Base-by-base conservation (phyloP, 2,113 vertebrate species). In the Tapirus terrestris region DNA sequence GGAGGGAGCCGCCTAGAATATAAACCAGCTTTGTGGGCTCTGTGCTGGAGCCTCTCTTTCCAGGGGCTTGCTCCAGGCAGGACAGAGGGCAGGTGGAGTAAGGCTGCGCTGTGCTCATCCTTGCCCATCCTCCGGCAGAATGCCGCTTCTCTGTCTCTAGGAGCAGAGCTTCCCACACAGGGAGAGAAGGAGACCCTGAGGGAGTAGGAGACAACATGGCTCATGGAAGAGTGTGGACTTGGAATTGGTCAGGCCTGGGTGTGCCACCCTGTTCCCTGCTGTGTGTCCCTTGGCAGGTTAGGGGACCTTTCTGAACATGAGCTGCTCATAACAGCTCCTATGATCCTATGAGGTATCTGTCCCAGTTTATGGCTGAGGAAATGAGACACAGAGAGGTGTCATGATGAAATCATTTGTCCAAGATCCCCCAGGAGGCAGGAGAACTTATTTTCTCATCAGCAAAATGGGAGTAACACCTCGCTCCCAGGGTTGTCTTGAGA, bases 1-100 rank as follows among this genome's bases (percentile, higher is more conserved):
- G 75, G 70, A 11, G 25, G 86, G 63, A 95, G 80, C 81, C 51
- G n/a, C 61, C 56, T 77, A 21, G 96, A 88, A 96, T 97, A 58
- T 39, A 90, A 94, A 93, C 84, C 89, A 77, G 89, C 68, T 51
- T 33, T 0, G 8, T 17, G 70, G 76, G 53, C 58, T 75, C 65
- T 36, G 68, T 53, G 72, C 65, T 17, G 60, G 65, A 73, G 68
- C 95, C 51, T 58, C 8, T 65, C 76, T 84, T 43, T 81, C 53
- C 29, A 14, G 51, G 76, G 72, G 39, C 58, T 77, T 27, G 45
- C 48, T 90, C 72, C 36, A 2, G 81, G 63, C 80, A 6, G 70
- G 84, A 75, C 21, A 20, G 53, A 81, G 77, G 51, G 39, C 77
- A 60, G 48, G 56, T 14, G 0, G 82, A 5, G 23, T 7, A 36